Conservation (phyloP, 2,797 vertebrate species). For the Neosilurus hyrtlii region DNA sequence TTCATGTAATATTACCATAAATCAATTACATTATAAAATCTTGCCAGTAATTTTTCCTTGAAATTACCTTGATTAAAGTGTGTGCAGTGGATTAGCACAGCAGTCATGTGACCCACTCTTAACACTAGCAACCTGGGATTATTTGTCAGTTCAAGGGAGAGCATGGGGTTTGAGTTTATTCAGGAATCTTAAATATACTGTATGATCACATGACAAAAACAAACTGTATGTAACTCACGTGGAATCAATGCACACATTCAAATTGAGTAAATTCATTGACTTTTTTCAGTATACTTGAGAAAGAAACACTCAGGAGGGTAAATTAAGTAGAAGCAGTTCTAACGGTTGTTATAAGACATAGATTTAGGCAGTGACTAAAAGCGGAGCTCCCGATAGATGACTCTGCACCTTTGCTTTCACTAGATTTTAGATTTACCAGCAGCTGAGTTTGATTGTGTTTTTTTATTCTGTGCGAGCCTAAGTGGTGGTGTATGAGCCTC, state of each 20-base stretch:
- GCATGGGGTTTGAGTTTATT: not conserved
- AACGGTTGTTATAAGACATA: no score
- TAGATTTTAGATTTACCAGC: no score
- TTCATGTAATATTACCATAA: not conserved
- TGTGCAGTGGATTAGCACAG: not conserved
- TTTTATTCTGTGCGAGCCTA: no score
- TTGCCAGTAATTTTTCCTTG: not conserved
- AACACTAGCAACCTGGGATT: not conserved
- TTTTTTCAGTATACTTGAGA: not conserved
- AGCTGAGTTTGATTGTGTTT: no score
- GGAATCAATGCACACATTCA: not conserved
- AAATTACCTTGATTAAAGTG: not conserved
- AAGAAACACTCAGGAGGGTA: not conserved
- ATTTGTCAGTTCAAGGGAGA: not conserved
- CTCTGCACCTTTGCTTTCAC: no score
- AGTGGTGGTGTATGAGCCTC: no score
- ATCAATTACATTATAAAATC: not conserved
- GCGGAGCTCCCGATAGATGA: no score
- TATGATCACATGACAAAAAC: not conserved
- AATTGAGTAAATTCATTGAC: not conserved
- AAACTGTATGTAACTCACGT: not conserved
- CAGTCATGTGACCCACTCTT: not conserved
- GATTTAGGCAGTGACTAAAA: no score
- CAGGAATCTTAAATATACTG: not conserved
- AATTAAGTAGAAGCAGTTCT: not conserved